Evolutionary conservation across 2,888 invertebrate genomes (phyloP).

Genomic region (Drosophila prolongata): DNA sequence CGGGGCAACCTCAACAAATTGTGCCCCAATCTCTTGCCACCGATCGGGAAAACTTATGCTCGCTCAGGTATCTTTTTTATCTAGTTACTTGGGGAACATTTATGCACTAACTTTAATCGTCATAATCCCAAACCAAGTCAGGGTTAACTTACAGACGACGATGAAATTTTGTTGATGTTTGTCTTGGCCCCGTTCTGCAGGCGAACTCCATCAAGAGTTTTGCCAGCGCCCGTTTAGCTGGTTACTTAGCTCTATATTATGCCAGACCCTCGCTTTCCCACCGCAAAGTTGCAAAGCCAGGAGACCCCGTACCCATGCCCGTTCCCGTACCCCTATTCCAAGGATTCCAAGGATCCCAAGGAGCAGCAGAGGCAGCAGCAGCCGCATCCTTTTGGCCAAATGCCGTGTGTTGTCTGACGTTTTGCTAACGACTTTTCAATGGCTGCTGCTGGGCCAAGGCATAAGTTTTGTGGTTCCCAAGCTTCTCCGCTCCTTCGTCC

Average conservation of each 20-base stretch:
- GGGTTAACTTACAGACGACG: slow-evolving; percentile 5
- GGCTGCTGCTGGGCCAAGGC: slow-evolving; percentile 66
- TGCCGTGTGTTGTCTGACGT: slow-evolving; percentile 67
- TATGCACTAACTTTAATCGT: slow-evolving; percentile 36
- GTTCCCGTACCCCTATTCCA: slow-evolving; percentile 1
- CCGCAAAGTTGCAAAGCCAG: slow-evolving; percentile 45
- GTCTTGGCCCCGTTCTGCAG: slow-evolving; percentile 7
- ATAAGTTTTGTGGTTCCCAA: slow-evolving; percentile 65
- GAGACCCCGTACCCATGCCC: slow-evolving; percentile 6
- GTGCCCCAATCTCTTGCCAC: slow-evolving; percentile 7
- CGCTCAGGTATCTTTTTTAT: slow-evolving; percentile 1
- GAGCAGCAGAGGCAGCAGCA: slow-evolving; percentile 3
- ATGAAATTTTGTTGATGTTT: slow-evolving; percentile 30
- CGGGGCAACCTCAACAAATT: neutral
- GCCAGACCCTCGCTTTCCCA: slow-evolving; percentile 10
- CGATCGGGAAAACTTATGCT: slow-evolving; percentile 12
- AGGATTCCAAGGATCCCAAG: slow-evolving; percentile 13
- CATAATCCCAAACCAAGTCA: slow-evolving; percentile 23
- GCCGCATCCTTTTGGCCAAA: slow-evolving; percentile 18
- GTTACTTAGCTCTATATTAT: slow-evolving; percentile 41
- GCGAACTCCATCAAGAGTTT: slow-evolving; percentile 33
- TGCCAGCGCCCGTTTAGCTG: slow-evolving; percentile 17
- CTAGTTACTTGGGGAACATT: slow-evolving; percentile 7
- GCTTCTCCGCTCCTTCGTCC: neutral
- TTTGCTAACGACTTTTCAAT: slow-evolving; percentile 79